Evolutionary conservation across 2,888 invertebrate species (phyloP), one percentile per base, ranked within the genome.

Genomic region (Lamellibrachia columna): DNA sequence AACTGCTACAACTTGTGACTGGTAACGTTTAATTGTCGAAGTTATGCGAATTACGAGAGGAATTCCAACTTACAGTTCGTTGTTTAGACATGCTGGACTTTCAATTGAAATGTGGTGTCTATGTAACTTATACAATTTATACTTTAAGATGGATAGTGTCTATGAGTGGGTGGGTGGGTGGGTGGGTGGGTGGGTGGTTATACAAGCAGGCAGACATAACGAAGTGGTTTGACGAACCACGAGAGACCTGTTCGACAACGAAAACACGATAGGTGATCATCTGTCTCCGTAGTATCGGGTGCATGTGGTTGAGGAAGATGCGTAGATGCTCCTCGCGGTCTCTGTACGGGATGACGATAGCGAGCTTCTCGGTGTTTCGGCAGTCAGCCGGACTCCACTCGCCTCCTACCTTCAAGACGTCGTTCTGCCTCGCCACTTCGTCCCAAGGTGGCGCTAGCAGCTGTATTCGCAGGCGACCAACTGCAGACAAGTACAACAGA

Each of bases 191-290:
- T 15, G 11, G 60, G 15, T 22, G 11, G 15, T 4, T 22, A 60
- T 11, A 9, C 60, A 60, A 22, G 22, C 60, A 60, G 15, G 22
- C 60, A 60, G 60, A 60, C 60, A 60, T 7, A 60, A 55, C 40
- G 40, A 40, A 15, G 11, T 60, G 60, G 60, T 11, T 60, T 60
- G 60, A 60, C 60, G 60, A 60, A 60, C 11, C 52, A 91, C 52
- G 53, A 91, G 98, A 98, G 95, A 98, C 98, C 97, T 99, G 99
- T 97, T 99, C 99, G 75, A 99, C 97, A 92, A 99, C 97, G 96
- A 98, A 99, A 96, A 99, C 98, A 93, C 98, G 98, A 96, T 99
- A 99, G 96, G 99, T 98, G 94, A 99, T 97, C 97, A 98, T 98
- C 96, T 99, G 99, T 95, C 98, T 98, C 97, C 98, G 98, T 93